phyloP scores from a whole-genome alignment of 2,797 vertebrate species.

The Pempheris klunzingeri region DNA sequence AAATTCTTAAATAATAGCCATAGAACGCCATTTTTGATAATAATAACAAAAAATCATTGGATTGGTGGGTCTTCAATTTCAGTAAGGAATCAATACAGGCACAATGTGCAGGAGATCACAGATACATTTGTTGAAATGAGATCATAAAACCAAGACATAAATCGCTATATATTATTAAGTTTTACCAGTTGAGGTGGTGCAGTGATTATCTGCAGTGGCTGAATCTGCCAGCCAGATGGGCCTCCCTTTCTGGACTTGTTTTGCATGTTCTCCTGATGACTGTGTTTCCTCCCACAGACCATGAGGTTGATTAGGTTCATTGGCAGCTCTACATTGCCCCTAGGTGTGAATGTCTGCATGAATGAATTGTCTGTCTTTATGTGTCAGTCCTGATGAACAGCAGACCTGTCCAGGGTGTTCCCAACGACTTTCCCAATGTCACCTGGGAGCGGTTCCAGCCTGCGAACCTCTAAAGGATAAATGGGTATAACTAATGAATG shows the following conservation, averaged over 20 bases:
- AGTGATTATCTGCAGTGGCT: not conserved
- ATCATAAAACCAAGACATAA: not conserved
- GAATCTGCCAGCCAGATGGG: not conserved
- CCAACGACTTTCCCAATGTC: not conserved
- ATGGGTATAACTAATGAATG: not conserved
- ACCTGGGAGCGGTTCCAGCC: not conserved
- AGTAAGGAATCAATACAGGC: not conserved
- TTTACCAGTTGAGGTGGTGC: not conserved
- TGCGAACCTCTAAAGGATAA: not conserved
- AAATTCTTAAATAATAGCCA: not conserved
- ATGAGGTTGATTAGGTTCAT: not conserved
- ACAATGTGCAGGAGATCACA: not conserved
- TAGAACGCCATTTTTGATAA: not conserved
- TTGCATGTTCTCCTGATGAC: not conserved
- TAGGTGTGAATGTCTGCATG: not conserved
- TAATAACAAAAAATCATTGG: too few relatives aligned
- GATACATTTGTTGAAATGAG: not conserved
- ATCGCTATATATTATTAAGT: not conserved
- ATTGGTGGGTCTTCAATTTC: not conserved
- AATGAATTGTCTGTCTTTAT: not conserved
- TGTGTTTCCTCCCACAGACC: not conserved
- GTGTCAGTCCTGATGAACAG: not conserved
- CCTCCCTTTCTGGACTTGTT: not conserved
- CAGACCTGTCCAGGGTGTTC: accelerated
- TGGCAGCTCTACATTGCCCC: not conserved